Base-by-base conservation (phyloP, 2,113 vertebrate species). In the Xenotilapia leptura region DNA sequence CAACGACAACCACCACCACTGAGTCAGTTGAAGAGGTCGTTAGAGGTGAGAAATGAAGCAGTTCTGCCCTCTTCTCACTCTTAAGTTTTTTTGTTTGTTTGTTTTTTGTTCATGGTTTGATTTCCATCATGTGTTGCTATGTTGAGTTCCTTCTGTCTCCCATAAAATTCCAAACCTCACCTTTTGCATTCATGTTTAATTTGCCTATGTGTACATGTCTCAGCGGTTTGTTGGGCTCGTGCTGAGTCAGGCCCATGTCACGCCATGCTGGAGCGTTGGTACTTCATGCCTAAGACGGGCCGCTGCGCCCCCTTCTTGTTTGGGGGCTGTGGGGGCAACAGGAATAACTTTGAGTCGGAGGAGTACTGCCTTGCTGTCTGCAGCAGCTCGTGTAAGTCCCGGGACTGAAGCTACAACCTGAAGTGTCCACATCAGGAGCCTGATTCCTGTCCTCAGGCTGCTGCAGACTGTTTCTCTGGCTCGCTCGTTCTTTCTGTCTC, bases 271-370 rank as follows among this genome's bases (percentile, higher is more conserved):
- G 96, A 98, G 96, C 98, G 98, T 90, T 99, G 99, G 99, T 98
- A 97, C 97, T 99, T 98, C 97, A 94, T 98, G 84, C 95, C 97
- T 87, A 92, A 97, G 40, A 97, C 96, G 95, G 97, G 97, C 96
- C 96, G 96, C 93, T 99, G 98, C 17, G 96, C 95, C 26, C 97
- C 97, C 83, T 99, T 99, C 97, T 97, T 97, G 97, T 99, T 99
- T 93, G 98, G 99, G 94, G 99, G 99, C 96, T 99, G 99, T 83
- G 98, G 98, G 21, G 99, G 99, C 92, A 99, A 99, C 97, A 97
- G 97, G 95, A 99, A 99, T 98, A 99, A 99, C 98, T 99, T 99
- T 98, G 97, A 97, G 87, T 98, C 98, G 3, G 97, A 99, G 96
- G 98, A 99, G 80, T 99, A 99, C 98, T 99, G 98, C 97, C 95